Conservation (phyloP, 1,140 invertebrate species). For the Neodiprion lecontei region DNA sequence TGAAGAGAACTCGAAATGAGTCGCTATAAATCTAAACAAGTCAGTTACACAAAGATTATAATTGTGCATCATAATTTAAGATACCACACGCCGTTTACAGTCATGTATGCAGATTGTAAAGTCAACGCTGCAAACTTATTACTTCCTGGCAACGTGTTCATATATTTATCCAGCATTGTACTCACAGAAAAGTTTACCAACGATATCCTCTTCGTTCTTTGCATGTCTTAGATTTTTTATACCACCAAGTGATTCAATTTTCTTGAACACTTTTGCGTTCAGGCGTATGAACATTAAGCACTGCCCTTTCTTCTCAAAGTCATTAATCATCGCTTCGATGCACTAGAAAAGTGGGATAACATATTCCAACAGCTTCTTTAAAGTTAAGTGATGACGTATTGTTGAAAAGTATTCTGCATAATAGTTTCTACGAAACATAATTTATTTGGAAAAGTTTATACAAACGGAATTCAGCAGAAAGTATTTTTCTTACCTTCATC, state of each 20-base stretch:
- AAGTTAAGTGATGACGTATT: too few relatives aligned
- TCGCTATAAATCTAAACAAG: too few relatives aligned
- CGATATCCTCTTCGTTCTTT: conserved; percentile 39
- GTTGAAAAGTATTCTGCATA: too few relatives aligned
- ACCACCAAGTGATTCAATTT: conserved; percentile 36
- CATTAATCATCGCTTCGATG: conserved; percentile 48
- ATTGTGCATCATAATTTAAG: too few relatives aligned
- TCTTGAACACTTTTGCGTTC: conserved; percentile 33
- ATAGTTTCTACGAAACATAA: too few relatives aligned
- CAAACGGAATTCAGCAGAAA: conserved; percentile 12
- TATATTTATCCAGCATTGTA: background rate
- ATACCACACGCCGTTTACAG: too few relatives aligned
- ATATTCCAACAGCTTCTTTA: background rate
- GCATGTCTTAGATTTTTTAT: conserved; percentile 41
- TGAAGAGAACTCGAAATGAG: too few relatives aligned
- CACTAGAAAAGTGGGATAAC: conserved; percentile 42
- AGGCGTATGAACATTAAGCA: conserved; percentile 52
- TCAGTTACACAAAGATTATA: too few relatives aligned
- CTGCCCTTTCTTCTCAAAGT: conserved; percentile 47
- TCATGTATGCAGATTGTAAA: too few relatives aligned
- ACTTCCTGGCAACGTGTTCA: too few relatives aligned
- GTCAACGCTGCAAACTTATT: too few relatives aligned
- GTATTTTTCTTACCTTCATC: conserved; percentile 57
- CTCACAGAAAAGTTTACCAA: conserved; percentile 28
- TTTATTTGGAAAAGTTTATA: too few relatives aligned